These are phyloP conservation scores for Perccottus glenii DNA, from an alignment of 2,113 vertebrate genomes.

Conservation along the genomic window DNA sequence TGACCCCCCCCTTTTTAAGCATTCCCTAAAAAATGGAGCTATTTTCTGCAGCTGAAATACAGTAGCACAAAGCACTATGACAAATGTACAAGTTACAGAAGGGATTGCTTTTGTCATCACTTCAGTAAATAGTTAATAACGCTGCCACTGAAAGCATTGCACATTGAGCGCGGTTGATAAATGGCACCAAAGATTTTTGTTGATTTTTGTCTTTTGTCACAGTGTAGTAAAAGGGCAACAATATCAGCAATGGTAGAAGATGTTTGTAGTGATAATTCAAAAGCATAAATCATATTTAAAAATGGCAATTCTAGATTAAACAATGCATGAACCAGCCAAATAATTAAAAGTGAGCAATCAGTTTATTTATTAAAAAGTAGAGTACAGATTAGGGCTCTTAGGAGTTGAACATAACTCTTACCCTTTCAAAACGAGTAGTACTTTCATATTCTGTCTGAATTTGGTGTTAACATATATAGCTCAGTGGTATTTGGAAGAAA, in stretches of 20 bases:
- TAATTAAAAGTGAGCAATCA: conserved; percentile 1
- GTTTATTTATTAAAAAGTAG: conserved; percentile 15
- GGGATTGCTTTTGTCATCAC: conserved; percentile 1
- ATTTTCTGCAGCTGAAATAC: not conserved
- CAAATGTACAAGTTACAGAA: not conserved
- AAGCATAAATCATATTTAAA: not conserved
- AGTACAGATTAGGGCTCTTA: conserved; percentile 24
- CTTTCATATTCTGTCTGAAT: conserved; percentile 37
- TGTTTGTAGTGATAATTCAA: not conserved
- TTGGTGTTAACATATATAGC: conserved; percentile 6
- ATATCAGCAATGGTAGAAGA: not conserved
- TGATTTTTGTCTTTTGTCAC: not conserved
- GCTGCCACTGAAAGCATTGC: not conserved
- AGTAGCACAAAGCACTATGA: not conserved
- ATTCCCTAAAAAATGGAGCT: conserved; percentile 1
- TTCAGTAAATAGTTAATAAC: conserved; percentile 6
- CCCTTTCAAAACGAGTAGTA: conserved; percentile 9
- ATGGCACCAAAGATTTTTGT: not conserved
- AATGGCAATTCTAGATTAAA: too few relatives aligned
- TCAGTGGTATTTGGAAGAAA: conserved; percentile 27
- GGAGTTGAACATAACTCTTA: conserved; percentile 10
- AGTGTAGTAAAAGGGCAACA: not conserved
- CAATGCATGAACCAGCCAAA: not conserved
- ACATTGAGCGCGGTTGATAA: not conserved
- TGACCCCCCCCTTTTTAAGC: not conserved